Percentiles rank a stretch among this genome's conserved stretches.
Evolutionary conservation across 2,888 invertebrate species (phyloP).

Genomic region (Dioctria linearis): DNA sequence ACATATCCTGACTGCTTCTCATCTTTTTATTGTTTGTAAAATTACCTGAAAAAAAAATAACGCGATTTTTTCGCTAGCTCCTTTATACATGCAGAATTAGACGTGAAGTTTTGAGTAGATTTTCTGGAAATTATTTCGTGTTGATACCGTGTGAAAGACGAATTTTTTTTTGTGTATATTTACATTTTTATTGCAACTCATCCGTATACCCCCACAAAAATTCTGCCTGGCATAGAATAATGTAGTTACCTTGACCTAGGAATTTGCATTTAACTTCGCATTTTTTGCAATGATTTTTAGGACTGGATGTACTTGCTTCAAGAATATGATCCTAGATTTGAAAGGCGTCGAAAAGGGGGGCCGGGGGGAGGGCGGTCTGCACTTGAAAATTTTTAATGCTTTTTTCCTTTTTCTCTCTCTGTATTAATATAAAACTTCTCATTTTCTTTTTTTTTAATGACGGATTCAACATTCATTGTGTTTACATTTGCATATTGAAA

Average conservation of each 20-base stretch:
- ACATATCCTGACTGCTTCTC: not conserved
- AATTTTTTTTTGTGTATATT: no score
- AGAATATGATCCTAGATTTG: not conserved
- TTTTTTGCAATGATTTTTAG: not conserved
- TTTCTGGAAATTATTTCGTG: not conserved
- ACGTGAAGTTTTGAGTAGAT: not conserved
- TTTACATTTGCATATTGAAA: slow-evolving; percentile 24
- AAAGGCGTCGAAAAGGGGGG: no score
- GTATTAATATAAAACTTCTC: not conserved
- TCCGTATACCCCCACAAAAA: no score
- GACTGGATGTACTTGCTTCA: not conserved
- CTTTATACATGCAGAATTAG: not conserved
- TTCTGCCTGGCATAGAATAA: no score
- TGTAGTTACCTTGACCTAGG: not conserved
- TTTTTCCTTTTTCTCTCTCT: not conserved
- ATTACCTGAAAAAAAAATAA: no score
- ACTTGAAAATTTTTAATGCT: not conserved
- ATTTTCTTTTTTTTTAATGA: slow-evolving; percentile 12
- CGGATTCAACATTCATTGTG: slow-evolving; percentile 48
- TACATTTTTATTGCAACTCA: no score
- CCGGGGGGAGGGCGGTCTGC: not conserved
- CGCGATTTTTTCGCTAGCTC: not conserved
- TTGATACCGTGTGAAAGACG: no score
- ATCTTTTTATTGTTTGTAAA: no score
- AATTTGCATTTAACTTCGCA: not conserved